Conservation (phyloP, 2,888 invertebrate species). For the Pimpla rufipes region DNA sequence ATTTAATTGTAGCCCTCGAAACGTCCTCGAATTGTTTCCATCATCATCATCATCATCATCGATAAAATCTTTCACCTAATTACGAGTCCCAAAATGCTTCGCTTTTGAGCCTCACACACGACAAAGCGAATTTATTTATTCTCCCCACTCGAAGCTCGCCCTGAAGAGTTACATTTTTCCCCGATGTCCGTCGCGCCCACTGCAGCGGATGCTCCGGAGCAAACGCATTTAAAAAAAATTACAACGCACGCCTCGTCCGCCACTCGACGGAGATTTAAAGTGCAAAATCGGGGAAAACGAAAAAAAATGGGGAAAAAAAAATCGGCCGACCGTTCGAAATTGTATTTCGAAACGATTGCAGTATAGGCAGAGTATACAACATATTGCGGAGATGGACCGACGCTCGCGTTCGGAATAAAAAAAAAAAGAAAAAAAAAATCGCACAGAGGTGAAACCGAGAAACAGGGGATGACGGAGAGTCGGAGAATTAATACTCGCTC, state of each 20-base stretch:
- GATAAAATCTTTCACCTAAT: neutral
- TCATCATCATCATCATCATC: neutral
- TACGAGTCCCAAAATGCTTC: neutral
- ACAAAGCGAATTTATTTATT: conserved; percentile 24
- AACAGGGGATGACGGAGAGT: conserved; percentile 54
- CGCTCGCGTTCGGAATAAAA: conserved; percentile 53
- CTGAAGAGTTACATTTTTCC: neutral
- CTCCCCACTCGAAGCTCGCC: neutral
- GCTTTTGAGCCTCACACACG: neutral
- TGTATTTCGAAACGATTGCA: conserved; percentile 50
- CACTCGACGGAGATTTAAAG: conserved; percentile 36
- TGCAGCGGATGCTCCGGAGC: neutral
- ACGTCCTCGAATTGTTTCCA: neutral
- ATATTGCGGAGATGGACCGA: conserved; percentile 18
- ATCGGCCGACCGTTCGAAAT: conserved; percentile 42
- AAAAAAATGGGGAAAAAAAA: conserved; percentile 3
- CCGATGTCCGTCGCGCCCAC: neutral
- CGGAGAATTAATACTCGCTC: conserved; percentile 66
- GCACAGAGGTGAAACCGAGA: conserved; percentile 52
- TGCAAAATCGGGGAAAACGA: conserved; percentile 17
- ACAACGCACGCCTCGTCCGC: conserved; percentile 23
- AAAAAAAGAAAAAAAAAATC: conserved; percentile 7
- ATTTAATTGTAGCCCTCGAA: neutral
- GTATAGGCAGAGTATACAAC: neutral
- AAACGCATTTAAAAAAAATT: conserved; percentile 35